phyloP scores from a whole-genome alignment of 1,140 invertebrate species.

The Uloborus diversus region DNA sequence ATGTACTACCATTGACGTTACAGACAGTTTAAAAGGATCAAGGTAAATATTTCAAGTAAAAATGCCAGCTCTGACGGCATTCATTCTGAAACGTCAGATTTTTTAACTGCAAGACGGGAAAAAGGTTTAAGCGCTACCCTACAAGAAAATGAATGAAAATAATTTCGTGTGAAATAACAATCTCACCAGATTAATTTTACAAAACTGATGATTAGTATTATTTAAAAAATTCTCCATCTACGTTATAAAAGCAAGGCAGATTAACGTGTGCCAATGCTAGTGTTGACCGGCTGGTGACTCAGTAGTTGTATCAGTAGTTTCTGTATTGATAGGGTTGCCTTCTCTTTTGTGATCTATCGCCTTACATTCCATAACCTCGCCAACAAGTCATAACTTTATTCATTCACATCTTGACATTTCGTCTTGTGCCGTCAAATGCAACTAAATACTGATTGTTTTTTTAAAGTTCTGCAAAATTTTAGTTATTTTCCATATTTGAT shows the following conservation, averaged over 20 bases:
- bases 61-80: slow-evolving; percentile 46
- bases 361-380: neutral
- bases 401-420: no score
- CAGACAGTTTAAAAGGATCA: neutral
- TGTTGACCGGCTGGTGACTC: slow-evolving; percentile 56
- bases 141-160: no score
- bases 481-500: neutral
- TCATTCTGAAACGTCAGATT: slow-evolving; percentile 52
- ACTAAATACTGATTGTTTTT: neutral
- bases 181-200: slow-evolving; percentile 37
- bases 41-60: slow-evolving; percentile 6
- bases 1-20: no score
- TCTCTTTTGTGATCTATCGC: slow-evolving; percentile 2
- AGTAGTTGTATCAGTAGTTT: slow-evolving; percentile 46
- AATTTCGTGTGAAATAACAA: no score
- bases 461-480: neutral
- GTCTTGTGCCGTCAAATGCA: no score
- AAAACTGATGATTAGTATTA: slow-evolving; percentile 25
- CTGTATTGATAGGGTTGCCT: slow-evolving; percentile 7
- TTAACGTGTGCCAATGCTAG: slow-evolving; percentile 42
- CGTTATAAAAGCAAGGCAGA: slow-evolving; percentile 24
- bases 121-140: no score
- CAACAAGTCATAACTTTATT: no score
- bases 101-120: slow-evolving; percentile 20
- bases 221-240: slow-evolving; percentile 41